Evolutionary conservation across 2,888 invertebrate species (phyloP), one percentile per base, ranked within the genome.

Genomic region (Anticlea derivata): DNA sequence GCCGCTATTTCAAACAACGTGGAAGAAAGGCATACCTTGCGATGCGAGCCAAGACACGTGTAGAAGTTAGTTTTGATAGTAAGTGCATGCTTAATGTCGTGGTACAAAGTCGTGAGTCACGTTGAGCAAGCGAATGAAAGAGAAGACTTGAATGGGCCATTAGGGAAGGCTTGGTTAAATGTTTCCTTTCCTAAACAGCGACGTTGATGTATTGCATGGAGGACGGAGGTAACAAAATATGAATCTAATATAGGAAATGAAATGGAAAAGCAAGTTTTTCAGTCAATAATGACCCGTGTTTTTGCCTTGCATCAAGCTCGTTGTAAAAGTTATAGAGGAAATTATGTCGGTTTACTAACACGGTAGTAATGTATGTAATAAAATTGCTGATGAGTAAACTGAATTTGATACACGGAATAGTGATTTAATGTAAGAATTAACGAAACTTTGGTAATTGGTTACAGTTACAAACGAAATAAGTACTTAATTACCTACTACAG

Each of bases 61-160:
- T 55, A 46, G 29, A 43, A 29, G 39, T 58, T 47, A 53, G 52
- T 60, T 55, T 59, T 43, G 53, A 58, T 61, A 61, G 58, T 63
- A 57, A 60, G 61, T 58, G 63, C 57, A 67, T 66, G 56, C 57
- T 60, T 64, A 63, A 63, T 56, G 51, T 59, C 45, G 63, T 44
- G 43, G 59, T 58, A 61, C 57, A 54, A 63, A 66, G 60, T 75
- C 75, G 76, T 80, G 83, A 78, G 65, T 78, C 80, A 78, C 73
- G 76, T 60, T 58, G 52, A 60, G 54, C 58, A 60, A 61, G 68
- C 63, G 50, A 65, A 73, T 73, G 73, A 78, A 74, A 73, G 73
- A 70, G 65, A 72, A 67, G 64, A 68, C 73, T 74, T 84, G 81
- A 84, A 85, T 84, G 78, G 81, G 62, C 78, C 83, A 77, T 83